Evolutionary conservation across 1,140 invertebrate species (phyloP).

Genomic region (Drosophila elegans): DNA sequence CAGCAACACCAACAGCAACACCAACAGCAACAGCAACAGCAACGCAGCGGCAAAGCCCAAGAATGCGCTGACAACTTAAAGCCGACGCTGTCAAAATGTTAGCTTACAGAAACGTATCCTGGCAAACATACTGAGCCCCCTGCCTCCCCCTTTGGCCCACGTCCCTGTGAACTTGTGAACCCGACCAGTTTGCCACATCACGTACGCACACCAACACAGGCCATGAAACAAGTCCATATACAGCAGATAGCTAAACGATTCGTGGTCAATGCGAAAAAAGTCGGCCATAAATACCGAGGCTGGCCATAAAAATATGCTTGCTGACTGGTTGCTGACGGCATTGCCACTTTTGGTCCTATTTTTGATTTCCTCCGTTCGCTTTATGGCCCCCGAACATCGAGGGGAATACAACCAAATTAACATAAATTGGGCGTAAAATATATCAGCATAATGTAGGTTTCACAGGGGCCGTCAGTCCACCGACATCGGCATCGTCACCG

Average conservation of each 20-base stretch:
- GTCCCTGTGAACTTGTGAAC: conserved; percentile 58
- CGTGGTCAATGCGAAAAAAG: conserved; percentile 69
- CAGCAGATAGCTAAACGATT: conserved; percentile 62
- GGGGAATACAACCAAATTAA: conserved; percentile 48
- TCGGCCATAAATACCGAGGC: conserved; percentile 66
- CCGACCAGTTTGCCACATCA: conserved; percentile 64
- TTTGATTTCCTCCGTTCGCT: conserved; percentile 38
- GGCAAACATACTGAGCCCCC: not conserved
- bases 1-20: not conserved
- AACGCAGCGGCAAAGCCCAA: conserved; percentile 34
- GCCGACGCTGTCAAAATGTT: conserved; percentile 75
- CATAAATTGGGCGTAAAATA: conserved; percentile 77
- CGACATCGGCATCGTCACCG: conserved; percentile 26
- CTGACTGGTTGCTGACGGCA: conserved; percentile 23
- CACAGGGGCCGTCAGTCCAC: conserved; percentile 8
- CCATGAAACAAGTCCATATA: conserved; percentile 31
- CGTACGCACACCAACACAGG: conserved; percentile 49
- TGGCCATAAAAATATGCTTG: conserved; percentile 64
- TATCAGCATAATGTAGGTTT: conserved; percentile 34
- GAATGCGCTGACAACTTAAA: conserved; percentile 80
- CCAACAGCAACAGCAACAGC: not conserved
- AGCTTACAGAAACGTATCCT: conserved; percentile 32
- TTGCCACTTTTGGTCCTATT: conserved; percentile 23
- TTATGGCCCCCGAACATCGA: conserved; percentile 41
- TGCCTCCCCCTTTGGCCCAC: not conserved